These are phyloP conservation scores for Diadromus collaris DNA, from an alignment of 2,888 invertebrate genomes.

Conservation along the genomic window DNA sequence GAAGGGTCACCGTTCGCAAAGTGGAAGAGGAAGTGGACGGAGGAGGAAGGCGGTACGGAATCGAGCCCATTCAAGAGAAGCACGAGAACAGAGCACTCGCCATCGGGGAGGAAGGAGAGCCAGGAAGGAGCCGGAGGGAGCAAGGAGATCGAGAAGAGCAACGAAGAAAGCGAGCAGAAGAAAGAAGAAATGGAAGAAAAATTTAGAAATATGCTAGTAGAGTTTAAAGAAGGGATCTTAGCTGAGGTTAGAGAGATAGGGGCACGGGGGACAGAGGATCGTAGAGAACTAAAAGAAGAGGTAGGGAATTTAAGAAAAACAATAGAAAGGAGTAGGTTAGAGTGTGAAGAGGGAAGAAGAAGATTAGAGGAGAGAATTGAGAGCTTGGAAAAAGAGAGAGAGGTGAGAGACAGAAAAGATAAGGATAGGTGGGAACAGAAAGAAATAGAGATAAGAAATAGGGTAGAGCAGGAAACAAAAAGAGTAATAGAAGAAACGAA, in stretches of 20 bases:
- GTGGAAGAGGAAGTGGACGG: neutral
- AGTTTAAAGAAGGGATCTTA: neutral
- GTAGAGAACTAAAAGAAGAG: neutral
- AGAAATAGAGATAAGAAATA: neutral
- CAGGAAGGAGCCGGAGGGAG: neutral
- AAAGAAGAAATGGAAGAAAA: constrained; percentile 1
- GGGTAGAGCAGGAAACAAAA: neutral
- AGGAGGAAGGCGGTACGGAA: neutral
- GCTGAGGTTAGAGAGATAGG: neutral
- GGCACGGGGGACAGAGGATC: neutral
- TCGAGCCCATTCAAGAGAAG: neutral
- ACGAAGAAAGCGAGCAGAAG: neutral
- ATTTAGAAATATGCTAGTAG: neutral
- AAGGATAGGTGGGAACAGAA: neutral
- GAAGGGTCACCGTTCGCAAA: neutral
- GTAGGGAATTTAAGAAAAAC: neutral
- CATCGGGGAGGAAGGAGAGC: neutral
- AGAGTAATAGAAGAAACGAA: neutral
- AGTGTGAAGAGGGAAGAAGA: neutral
- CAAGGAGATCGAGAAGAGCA: neutral
- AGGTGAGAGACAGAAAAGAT: neutral
- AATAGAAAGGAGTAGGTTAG: neutral
- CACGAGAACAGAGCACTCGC: neutral
- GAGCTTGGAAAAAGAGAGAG: neutral
- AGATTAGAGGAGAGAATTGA: constrained; percentile 2